These are phyloP conservation scores for Tetramorium parvispinum DNA, from an alignment of 1,140 invertebrate species.

Conservation along the genomic window DNA sequence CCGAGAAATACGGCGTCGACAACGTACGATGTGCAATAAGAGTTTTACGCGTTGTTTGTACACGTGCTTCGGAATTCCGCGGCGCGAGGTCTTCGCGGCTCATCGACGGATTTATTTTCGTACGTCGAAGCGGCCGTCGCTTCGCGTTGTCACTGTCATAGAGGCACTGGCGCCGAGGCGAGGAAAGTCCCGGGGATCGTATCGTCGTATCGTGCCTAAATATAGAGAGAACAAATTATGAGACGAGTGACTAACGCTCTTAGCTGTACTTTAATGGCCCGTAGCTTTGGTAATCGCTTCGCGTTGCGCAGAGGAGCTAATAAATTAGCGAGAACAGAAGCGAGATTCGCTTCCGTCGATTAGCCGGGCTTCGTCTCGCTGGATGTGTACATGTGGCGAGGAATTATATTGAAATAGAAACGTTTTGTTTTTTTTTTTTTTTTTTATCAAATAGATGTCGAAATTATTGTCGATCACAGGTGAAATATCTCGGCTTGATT, in stretches of 20 bases:
- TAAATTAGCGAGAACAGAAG: constrained; percentile 40
- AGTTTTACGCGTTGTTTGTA: constrained; percentile 63
- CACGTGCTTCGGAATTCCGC: constrained; percentile 66
- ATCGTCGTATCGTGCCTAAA: constrained; percentile 70
- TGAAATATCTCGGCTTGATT: neutral
- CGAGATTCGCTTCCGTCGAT: neutral
- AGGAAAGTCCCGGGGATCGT: constrained; percentile 45
- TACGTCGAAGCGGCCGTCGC: constrained; percentile 53
- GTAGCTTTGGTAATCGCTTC: constrained; percentile 8
- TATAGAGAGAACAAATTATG: constrained; percentile 81
- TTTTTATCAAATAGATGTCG: neutral
- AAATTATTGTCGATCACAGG: neutral
- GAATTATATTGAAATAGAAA: neutral
- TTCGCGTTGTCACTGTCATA: constrained; percentile 64
- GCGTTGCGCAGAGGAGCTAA: constrained; percentile 13
- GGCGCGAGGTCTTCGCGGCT: constrained; percentile 47
- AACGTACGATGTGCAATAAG: constrained; percentile 51
- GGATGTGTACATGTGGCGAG: neutral
- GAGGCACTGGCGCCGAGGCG: constrained; percentile 64
- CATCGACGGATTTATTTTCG: constrained; percentile 74
- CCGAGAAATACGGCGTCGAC: constrained; percentile 24
- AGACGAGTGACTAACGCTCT: constrained; percentile 77
- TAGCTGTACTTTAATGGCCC: constrained; percentile 63
- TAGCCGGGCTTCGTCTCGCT: neutral
- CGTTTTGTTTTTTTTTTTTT: neutral